Evolutionary conservation across 2,113 vertebrate genomes (phyloP).

Genomic region (Platysternon megacephalum): DNA sequence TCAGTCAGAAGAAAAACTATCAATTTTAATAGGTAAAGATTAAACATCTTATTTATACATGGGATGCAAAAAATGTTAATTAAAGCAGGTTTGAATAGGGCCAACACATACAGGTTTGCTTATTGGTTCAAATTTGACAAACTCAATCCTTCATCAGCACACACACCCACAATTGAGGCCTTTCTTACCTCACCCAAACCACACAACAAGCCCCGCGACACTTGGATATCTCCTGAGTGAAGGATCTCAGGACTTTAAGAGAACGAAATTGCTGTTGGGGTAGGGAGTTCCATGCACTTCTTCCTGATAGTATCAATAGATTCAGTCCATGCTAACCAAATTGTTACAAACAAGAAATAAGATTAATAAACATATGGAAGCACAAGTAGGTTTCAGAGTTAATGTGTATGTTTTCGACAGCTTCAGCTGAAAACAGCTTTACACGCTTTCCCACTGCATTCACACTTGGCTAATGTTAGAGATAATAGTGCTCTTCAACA

Average conservation of each 20-base stretch:
- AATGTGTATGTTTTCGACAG: background rate
- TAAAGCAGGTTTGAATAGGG: background rate
- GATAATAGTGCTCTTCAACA: rapidly evolving
- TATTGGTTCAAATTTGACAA: background rate
- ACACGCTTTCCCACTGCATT: background rate
- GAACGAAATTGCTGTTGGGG: no score
- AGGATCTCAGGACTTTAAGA: no score
- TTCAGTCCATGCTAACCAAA: background rate
- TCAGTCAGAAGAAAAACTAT: background rate
- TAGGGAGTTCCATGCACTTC: no score
- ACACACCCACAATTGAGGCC: no score
- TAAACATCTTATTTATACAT: background rate
- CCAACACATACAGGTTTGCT: background rate
- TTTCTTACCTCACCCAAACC: no score
- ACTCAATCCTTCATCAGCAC: background rate
- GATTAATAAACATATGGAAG: background rate
- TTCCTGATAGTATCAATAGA: no score
- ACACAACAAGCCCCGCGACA: no score
- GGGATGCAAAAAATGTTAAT: background rate
- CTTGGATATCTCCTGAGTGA: no score
- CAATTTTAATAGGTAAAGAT: background rate
- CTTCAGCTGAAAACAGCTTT: background rate
- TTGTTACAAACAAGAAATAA: background rate
- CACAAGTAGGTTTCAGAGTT: background rate
- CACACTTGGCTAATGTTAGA: background rate